phyloP scores from a whole-genome alignment of 2,113 vertebrate species.

The Oenanthe oenanthe region DNA sequence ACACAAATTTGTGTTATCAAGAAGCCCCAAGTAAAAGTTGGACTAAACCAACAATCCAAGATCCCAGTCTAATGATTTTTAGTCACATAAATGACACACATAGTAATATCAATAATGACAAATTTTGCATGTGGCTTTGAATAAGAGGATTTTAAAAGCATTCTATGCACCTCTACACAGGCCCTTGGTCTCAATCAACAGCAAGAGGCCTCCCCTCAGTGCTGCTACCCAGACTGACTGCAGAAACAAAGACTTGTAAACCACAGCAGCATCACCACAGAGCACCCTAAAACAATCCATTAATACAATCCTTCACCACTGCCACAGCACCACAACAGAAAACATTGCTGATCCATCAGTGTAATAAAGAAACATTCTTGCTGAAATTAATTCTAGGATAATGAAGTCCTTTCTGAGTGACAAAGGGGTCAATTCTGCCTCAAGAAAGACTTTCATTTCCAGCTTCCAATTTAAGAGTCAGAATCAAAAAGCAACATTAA shows the following conservation, averaged over 20 bases:
- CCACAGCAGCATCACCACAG: neutral
- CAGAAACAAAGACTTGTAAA: neutral
- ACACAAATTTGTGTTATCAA: neutral
- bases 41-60: neutral
- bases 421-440: neutral
- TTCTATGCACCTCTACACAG: neutral
- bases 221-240: neutral
- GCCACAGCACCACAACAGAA: neutral
- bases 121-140: neutral
- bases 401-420: neutral
- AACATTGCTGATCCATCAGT: neutral
- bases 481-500: neutral
- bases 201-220: neutral
- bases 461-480: neutral
- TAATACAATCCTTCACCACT: neutral
- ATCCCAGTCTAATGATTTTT: neutral
- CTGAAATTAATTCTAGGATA: neutral
- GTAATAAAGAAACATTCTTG: neutral
- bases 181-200: neutral
- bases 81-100: neutral
- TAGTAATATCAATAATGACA: neutral
- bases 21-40: neutral
- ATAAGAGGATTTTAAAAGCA: neutral
- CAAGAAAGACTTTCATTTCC: neutral
- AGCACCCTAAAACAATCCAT: neutral